phyloP scores from a whole-genome alignment of 2,888 invertebrate genomes.

The Cataglyphis livida region DNA sequence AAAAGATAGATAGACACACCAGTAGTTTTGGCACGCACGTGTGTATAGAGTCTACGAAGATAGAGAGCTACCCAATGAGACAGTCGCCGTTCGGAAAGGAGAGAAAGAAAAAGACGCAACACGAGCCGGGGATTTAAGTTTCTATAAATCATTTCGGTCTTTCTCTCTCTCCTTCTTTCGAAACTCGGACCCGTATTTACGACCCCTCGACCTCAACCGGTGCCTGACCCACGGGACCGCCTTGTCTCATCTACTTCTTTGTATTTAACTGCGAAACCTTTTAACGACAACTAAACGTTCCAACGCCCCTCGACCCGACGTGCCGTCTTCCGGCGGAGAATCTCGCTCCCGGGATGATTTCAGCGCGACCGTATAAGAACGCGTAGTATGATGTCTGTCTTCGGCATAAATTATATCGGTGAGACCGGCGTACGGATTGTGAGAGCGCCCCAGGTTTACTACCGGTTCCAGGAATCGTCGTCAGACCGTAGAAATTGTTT shows the following conservation, averaged over 20 bases:
- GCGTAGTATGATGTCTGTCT: slow-evolving; percentile 55
- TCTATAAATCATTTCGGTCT: slow-evolving; percentile 85
- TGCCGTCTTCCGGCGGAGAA: slow-evolving; percentile 22
- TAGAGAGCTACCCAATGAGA: slow-evolving; percentile 65
- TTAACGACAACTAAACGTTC: slow-evolving; percentile 82
- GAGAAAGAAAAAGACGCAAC: slow-evolving; percentile 19
- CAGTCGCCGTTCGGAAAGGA: slow-evolving; percentile 10
- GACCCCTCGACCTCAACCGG: slow-evolving; percentile 77
- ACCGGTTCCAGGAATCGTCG: slow-evolving; percentile 67
- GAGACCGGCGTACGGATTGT: slow-evolving; percentile 40
- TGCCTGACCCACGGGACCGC: slow-evolving; percentile 67
- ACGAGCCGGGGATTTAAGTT: slow-evolving; percentile 80
- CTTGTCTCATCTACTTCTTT: slow-evolving; percentile 75
- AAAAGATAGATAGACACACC: slow-evolving; percentile 73
- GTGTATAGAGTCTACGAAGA: slow-evolving; percentile 47
- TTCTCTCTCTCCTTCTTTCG: slow-evolving; percentile 67
- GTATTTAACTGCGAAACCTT: slow-evolving; percentile 78
- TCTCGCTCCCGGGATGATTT: slow-evolving; percentile 47
- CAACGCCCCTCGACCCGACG: slow-evolving; percentile 14
- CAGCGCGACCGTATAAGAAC: slow-evolving; percentile 33
- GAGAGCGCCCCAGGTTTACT: slow-evolving; percentile 57
- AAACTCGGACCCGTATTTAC: slow-evolving; percentile 83
- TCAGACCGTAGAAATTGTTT: slow-evolving; percentile 42
- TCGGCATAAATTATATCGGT: slow-evolving; percentile 72
- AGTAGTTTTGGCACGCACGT: slow-evolving; percentile 63